Conservation (phyloP, 2,888 invertebrate genomes). For the Chesias legatella region DNA sequence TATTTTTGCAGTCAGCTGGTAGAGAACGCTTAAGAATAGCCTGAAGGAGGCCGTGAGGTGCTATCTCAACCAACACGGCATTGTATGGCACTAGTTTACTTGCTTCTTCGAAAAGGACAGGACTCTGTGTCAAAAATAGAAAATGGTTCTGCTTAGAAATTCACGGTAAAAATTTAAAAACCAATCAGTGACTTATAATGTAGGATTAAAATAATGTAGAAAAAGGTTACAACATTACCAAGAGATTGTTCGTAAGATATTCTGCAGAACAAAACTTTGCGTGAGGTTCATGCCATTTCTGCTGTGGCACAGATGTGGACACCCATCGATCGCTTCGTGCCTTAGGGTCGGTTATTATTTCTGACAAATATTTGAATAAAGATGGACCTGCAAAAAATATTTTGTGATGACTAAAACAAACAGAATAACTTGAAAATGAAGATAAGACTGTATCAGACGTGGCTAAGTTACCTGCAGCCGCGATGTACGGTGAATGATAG, state of each 20-base stretch:
- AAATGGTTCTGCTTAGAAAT: too few relatives aligned
- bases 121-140: slow-evolving; percentile 60
- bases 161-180: too few relatives aligned
- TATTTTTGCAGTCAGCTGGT: slow-evolving; percentile 80
- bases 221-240: too few relatives aligned
- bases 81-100: slow-evolving; percentile 86
- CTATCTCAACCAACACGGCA: slow-evolving; percentile 92
- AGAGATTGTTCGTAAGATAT: slow-evolving; percentile 91
- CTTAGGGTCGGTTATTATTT: slow-evolving; percentile 83
- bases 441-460: neutral
- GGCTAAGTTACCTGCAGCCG: slow-evolving; percentile 73
- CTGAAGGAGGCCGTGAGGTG: slow-evolving; percentile 94
- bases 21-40: slow-evolving; percentile 91
- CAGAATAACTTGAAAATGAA: too few relatives aligned
- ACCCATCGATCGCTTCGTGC: slow-evolving; percentile 88
- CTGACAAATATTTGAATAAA: slow-evolving; percentile 79
- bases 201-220: neutral
- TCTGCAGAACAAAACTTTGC: slow-evolving; percentile 85
- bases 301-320: slow-evolving; percentile 87
- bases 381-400: slow-evolving; percentile 44
- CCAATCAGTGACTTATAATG: too few relatives aligned
- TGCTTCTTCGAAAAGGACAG: slow-evolving; percentile 91
- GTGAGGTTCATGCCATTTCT: slow-evolving; percentile 42
- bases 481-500: slow-evolving; percentile 92
- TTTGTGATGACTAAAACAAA: too few relatives aligned